Evolutionary conservation across 1,140 invertebrate genomes (phyloP), one percentile per base, ranked within the genome.

Genomic region (Diprion similis): DNA sequence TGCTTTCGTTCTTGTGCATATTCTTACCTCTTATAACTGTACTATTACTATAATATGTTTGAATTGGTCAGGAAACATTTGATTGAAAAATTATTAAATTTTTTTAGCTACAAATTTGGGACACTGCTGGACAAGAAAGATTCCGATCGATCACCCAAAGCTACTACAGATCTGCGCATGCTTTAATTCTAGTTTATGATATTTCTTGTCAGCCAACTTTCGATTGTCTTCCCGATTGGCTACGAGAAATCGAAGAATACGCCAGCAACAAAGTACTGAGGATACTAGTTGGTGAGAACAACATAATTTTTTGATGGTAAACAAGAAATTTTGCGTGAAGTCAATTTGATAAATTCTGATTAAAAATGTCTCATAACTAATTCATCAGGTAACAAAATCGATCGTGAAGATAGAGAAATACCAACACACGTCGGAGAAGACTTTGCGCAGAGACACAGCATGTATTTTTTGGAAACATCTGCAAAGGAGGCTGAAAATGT

Each of bases 401-500:
- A 99, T 87, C 91, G 96, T 77, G 96, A 98, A 85, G 96, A 98
- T 83, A 90, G 96, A 79, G 97, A 98, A 91, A 97, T 99, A 82
- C 97, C 97, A 9, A 93, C 93, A 11, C 93, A 96, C 84, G 96
- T 98, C 66, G 97, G 96, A n/a, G 95, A 98, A 88, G 95, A 98
- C 84, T 99, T 98, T 92, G 96, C 97, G 59, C 94, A 96, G 84
- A 91, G 94, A 78, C 96, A 98, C 86, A 95, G 96, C 78, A 99
- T 99, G 97, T 97, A 97, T 87, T 98, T 99, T 88, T 92, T 99
- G 84, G 98, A 99, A 90, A 99, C 98, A 37, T 99, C 97, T 46
- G 98, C 98, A 13, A 99, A 99, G 89, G 97, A 99, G 88, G 96
- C 97, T 46, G 96, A 98, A 80, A 99, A 99, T 90, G 98, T 99